These are phyloP conservation scores for Pterocles gutturalis DNA, from an alignment of 2,113 vertebrate species.

Conservation along the genomic window DNA sequence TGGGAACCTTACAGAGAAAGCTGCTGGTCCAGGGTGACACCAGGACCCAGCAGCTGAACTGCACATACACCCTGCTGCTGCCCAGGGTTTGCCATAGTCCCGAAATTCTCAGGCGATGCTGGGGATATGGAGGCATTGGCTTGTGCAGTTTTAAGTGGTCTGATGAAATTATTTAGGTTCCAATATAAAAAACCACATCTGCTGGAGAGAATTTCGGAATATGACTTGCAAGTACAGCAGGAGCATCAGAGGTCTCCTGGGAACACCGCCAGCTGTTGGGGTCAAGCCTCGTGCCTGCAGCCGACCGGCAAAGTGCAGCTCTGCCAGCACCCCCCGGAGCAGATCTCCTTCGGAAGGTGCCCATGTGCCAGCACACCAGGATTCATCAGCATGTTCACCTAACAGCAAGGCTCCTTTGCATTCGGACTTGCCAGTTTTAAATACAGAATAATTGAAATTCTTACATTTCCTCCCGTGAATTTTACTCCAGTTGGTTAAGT, in stretches of 20 bases:
- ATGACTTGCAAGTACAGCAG: too few species aligned
- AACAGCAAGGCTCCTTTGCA: background rate
- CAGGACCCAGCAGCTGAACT: too few species aligned
- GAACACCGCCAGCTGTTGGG: background rate
- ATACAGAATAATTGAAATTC: background rate
- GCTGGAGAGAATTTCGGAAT: background rate
- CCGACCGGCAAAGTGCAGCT: background rate
- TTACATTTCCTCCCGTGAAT: background rate
- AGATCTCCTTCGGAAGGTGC: background rate
- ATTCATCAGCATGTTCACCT: rapidly evolving
- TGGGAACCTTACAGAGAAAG: background rate
- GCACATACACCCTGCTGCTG: background rate
- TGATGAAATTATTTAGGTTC: background rate
- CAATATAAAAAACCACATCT: background rate
- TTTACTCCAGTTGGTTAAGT: background rate
- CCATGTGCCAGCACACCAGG: rapidly evolving
- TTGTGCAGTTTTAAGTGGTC: rapidly evolving
- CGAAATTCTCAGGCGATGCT: background rate
- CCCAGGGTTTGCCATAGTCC: background rate
- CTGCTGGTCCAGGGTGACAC: rapidly evolving
- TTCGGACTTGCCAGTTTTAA: background rate
- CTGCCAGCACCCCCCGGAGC: rapidly evolving
- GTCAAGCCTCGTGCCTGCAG: background rate
- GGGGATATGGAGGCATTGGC: background rate
- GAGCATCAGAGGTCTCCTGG: rapidly evolving